Conservation (phyloP, 2,797 vertebrate genomes). For the Melanotaenia pygmaea region DNA sequence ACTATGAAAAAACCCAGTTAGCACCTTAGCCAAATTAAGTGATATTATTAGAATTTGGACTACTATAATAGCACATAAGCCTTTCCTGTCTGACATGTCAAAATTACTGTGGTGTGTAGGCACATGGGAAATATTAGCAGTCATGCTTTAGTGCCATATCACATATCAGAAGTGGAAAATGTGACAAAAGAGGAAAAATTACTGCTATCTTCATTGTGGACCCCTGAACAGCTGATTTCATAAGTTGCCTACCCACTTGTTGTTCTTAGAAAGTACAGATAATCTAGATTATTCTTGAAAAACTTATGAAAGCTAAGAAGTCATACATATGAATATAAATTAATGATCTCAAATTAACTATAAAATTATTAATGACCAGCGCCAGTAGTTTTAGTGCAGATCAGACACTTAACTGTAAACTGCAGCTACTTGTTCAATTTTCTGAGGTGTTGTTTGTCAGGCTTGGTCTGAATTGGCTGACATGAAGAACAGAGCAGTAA, state of each 20-base stretch:
- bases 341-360: not conserved
- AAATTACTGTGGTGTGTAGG: conserved; percentile 8
- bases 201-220: not conserved
- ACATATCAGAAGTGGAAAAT: conserved; percentile 41
- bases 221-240: not conserved
- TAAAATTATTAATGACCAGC: not conserved
- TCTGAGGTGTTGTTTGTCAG: not conserved
- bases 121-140: conserved; percentile 26
- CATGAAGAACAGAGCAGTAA: not conserved
- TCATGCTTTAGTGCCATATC: conserved; percentile 6
- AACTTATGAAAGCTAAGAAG: not conserved
- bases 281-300: not conserved
- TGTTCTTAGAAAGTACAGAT: not conserved
- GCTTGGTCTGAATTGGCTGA: not conserved
- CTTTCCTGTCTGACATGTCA: conserved; percentile 13
- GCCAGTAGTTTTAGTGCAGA: not conserved
- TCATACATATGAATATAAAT: not conserved
- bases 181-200: conserved; percentile 9
- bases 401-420: not conserved
- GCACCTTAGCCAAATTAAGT: not conserved
- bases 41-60: not conserved
- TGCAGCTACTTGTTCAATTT: not conserved
- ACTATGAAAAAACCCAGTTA: not conserved
- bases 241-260: not conserved
- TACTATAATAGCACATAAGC: not conserved